Evolutionary conservation across 2,888 invertebrate species (phyloP), one percentile per base, ranked within the genome.

Genomic region (Trypoxylon attenuatum): DNA sequence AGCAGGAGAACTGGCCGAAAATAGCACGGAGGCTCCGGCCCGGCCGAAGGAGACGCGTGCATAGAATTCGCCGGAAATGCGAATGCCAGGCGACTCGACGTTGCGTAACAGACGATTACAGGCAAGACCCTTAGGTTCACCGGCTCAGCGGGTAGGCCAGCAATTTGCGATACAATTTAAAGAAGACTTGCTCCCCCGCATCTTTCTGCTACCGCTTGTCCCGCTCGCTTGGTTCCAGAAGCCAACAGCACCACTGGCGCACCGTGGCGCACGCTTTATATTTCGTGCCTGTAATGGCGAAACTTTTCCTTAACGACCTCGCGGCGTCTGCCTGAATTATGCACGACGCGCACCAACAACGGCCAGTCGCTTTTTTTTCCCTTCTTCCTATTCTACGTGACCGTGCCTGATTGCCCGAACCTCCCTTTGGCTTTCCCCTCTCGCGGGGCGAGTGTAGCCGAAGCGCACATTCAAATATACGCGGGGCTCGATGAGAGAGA

Each of bases 101-200:
- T 71, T 65, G 66, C 67, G 71, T 77, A 77, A 77, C 76, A 77
- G 75, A 74, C 74, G 69, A 78, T 77, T 78, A 77, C 72, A 56
- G 73, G 47, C 62, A 47, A 45, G 58, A 47, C 33, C 59, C 55
- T 39, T 49, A 63, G 58, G 53, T 58, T 52, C 54, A 45, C 41
- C 50, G 46, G 56, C 64, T 23, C 75, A 23, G 53, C 68, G 45
- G 74, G 74, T 62, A 71, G 68, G 15, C 62, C 71, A 62, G 80
- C 81, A 82, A 83, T 82, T 81, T 80, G 76, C 76, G 80, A 82
- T 81, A 83, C 82, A 83, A 83, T 83, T 83, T 82, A 79, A 83
- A 79, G 82, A 81, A 81, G 78, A 77, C 78, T 71, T 67, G 69
- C 67, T 68, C 62, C 61, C 56, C 27, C 55, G 33, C 33, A 3